A percentile compares a stretch with the other conserved stretches of the same genome.
phyloP scores from a whole-genome alignment of 1,140 invertebrate genomes.

The Hylyphantes graminicola region DNA sequence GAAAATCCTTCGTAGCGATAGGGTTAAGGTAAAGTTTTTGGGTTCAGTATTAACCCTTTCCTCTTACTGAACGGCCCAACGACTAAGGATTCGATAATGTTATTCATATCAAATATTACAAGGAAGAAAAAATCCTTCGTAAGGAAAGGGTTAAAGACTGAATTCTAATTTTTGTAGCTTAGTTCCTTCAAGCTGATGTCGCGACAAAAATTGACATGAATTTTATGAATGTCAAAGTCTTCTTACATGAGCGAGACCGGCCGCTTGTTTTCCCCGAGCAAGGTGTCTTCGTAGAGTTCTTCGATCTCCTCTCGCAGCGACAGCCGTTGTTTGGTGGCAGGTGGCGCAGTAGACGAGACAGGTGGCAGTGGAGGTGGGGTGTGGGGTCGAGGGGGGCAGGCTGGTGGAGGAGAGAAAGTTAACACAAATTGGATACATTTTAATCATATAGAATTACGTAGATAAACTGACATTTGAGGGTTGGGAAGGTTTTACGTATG shows the following conservation, averaged over 20 bases:
- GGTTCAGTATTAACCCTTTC: too few species aligned
- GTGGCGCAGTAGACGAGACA: neutral
- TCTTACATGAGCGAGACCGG: constrained; percentile 48
- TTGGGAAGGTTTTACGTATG: too few species aligned
- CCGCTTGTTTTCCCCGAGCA: constrained; percentile 30
- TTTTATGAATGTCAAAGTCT: neutral
- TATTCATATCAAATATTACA: too few species aligned
- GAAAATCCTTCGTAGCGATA: too few species aligned
- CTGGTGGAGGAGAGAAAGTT: neutral
- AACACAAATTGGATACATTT: neutral
- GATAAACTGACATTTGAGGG: neutral
- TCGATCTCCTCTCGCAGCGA: constrained; percentile 52
- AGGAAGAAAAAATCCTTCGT: too few species aligned
- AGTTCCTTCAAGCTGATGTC: too few species aligned
- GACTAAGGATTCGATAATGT: too few species aligned
- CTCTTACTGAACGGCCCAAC: too few species aligned
- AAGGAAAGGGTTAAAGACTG: too few species aligned
- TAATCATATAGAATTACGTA: neutral
- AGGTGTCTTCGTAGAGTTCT: constrained; percentile 51
- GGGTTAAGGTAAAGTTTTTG: too few species aligned
- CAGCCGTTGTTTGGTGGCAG: neutral
- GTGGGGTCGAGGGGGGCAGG: constrained; percentile 43
- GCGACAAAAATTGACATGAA: neutral
- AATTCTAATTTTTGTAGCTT: too few species aligned
- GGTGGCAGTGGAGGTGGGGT: constrained; percentile 45